Percentiles rank a stretch among this genome's conserved stretches.
Conservation (phyloP, 2,888 invertebrate species). For the Agonopterix alstromeriana region DNA sequence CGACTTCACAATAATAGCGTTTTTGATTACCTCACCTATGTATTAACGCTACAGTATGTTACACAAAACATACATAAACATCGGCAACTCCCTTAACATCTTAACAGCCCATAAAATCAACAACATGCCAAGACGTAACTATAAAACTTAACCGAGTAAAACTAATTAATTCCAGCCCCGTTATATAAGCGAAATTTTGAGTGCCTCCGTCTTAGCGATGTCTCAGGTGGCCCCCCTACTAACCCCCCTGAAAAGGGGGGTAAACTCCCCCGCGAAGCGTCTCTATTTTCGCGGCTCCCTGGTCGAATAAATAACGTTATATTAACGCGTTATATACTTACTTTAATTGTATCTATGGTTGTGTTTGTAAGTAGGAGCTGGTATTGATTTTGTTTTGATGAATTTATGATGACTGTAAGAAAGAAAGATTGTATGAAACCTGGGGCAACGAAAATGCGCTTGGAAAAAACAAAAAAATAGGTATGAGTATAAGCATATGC, state of each 20-base stretch:
- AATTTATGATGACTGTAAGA: too few relatives aligned
- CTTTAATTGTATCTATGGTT: neutral
- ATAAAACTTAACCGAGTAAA: conserved; percentile 32
- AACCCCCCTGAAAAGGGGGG: conserved; percentile 7
- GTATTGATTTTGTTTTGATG: too few relatives aligned
- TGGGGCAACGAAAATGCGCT: too few relatives aligned
- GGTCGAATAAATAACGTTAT: conserved; percentile 39
- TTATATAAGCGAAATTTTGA: conserved; percentile 53
- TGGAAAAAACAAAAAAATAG: too few relatives aligned
- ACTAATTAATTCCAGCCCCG: conserved; percentile 41
- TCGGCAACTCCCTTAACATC: neutral
- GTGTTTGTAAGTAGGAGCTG: neutral
- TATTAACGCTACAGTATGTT: conserved; percentile 17
- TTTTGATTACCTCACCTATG: too few relatives aligned
- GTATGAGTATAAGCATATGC: too few relatives aligned
- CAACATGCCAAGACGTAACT: conserved; percentile 13
- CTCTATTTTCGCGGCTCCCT: conserved; percentile 41
- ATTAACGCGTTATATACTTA: neutral
- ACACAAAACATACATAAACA: conserved; percentile 5
- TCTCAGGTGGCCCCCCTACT: conserved; percentile 42
- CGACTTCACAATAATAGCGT: too few relatives aligned
- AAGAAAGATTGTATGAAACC: too few relatives aligned
- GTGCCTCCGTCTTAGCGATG: conserved; percentile 43
- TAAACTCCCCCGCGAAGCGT: conserved; percentile 23
- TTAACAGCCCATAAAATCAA: neutral